Base-by-base conservation (phyloP, 2,113 vertebrate genomes). In the Pleuronectes platessa region DNA sequence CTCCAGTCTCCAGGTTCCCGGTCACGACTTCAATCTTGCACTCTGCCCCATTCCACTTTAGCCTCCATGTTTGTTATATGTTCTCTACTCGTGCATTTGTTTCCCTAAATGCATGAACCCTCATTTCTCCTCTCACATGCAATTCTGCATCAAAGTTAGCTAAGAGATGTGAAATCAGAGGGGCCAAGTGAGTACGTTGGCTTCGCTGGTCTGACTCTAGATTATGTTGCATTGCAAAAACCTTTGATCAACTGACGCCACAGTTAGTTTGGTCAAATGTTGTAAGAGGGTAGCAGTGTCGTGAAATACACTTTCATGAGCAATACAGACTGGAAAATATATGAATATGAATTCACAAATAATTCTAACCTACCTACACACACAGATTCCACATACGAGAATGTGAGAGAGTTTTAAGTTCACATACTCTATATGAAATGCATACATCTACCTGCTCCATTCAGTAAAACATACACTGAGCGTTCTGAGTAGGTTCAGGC, bases 201-300 rank as follows among this genome's bases (percentile, higher is more conserved):
- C 66, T 71, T 42, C 79, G 72, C 74, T 75, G 45, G 5, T 15
- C 12, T 13, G 6, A 4, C 49, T 53, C 17, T 20, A 53, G 17
- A 53, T 53, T n/a, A 20, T 53, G 51, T 53, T 27, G 24, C 11
- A 0, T 60, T n/a, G 51, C 37, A 70, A 42, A 82, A 53, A 71
- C 56, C 70, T 83, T 80, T 80, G 79, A 87, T 86, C 68, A 86
- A 77, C 66, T 10, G 12, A 84, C 47, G 74, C 62, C 35, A 53
- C 51, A 18, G 20, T n/a, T n/a, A 54, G 31, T 47, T 66, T 18
- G 40, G 13, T 53, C 24, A 13, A 61, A 68, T 35, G 58, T 47
- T 11, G 20, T 60, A 35, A 71, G 61, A n/a, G 2, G 40, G 61
- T 10, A 51, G 60, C 26, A 15, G 51, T 42, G 74, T 51, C 21